These are phyloP conservation scores for Ceryle rudis DNA, from an alignment of 2,797 vertebrate species.

Conservation along the genomic window DNA sequence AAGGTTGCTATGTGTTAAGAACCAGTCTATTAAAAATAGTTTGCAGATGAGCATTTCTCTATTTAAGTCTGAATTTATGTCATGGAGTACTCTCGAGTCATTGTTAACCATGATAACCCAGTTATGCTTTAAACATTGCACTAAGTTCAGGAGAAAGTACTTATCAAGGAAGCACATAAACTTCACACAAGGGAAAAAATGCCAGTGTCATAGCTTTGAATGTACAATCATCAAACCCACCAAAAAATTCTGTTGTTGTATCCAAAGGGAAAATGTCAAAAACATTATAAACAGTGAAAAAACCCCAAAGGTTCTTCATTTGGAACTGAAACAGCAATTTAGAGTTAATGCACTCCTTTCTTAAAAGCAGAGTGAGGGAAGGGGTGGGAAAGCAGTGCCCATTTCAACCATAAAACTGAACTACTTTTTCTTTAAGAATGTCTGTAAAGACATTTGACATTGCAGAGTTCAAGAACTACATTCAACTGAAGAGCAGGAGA, in stretches of 20 bases:
- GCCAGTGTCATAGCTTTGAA: not conserved
- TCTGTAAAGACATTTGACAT: not conserved
- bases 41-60: not conserved
- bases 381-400: not conserved
- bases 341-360: not conserved
- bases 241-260: not conserved
- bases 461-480: accelerated
- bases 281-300: not conserved
- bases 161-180: not conserved
- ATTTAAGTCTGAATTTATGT: not conserved
- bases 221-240: not conserved
- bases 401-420: not conserved
- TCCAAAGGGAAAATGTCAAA: not conserved
- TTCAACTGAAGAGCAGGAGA: not conserved
- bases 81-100: not conserved
- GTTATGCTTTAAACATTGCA: not conserved
- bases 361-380: not conserved
- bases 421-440: not conserved
- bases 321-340: not conserved
- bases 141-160: not conserved
- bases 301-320: not conserved
- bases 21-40: not conserved
- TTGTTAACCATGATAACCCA: not conserved
- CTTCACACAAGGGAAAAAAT: not conserved
- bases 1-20: not conserved